Evolutionary conservation across 2,888 invertebrate genomes (phyloP).

Genomic region (Argyra leucocephala): DNA sequence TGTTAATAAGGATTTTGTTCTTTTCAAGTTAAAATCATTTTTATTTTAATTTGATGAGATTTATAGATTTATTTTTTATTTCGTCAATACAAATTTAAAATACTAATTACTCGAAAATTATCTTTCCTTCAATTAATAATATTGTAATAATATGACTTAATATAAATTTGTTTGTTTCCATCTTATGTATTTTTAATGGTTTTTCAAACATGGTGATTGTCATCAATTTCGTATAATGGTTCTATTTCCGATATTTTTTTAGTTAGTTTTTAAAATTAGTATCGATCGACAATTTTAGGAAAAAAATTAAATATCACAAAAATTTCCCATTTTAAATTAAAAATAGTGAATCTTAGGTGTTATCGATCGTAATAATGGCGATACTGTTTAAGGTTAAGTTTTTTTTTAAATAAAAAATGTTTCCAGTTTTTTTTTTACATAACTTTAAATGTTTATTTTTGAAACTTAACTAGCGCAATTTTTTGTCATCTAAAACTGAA

Average conservation of each 20-base stretch:
- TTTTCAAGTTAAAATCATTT: background rate
- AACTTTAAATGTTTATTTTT: background rate
- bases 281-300: background rate
- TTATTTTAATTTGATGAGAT: background rate
- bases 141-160: too few relatives aligned
- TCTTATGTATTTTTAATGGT: background rate
- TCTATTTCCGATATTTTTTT: background rate
- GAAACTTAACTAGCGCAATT: background rate
- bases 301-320: background rate
- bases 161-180: too few relatives aligned
- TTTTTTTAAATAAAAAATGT: background rate
- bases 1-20: background rate
- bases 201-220: background rate
- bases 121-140: too few relatives aligned
- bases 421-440: background rate
- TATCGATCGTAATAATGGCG: background rate
- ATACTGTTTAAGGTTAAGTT: background rate
- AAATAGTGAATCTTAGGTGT: background rate
- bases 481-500: background rate
- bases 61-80: too few relatives aligned
- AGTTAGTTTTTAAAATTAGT: background rate
- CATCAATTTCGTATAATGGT: background rate
- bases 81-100: too few relatives aligned
- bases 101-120: too few relatives aligned
- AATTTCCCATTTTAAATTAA: background rate